Evolutionary conservation across 2,797 vertebrate genomes (phyloP), one percentile per base, ranked within the genome.

Genomic region (Orestias chungarensis): DNA sequence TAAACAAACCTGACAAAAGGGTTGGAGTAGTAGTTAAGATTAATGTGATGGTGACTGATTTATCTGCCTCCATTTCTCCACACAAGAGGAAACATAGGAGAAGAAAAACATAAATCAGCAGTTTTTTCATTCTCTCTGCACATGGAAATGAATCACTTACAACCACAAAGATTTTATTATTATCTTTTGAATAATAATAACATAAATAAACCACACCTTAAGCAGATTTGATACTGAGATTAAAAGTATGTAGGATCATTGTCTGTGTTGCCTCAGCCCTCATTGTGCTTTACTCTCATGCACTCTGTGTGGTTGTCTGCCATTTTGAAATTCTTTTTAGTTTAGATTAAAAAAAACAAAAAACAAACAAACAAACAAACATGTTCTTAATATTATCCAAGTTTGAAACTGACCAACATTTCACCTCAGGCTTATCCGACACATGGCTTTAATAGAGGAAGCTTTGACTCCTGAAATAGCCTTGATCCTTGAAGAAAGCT

Each of bases 11-110:
- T 76, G 55, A 64, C 66, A 33, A 43, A 65, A 46, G 40, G 81
- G 69, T 84, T 52, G 71, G 74, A 72, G 75, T 81, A n/a, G 66
- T 47, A 81, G 82, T 78, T 82, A 74, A 71, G 67, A 87, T 91
- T 82, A 77, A 71, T 68, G 49, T 59, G 76, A 76, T 66, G 66
- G 66, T 86, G 83, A 92, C 80, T 83, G 86, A 90, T 90, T 86
- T 84, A 86, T 86, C 79, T 82, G 78, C 85, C 87, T 92, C 87
- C 83, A 90, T 93, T 90, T 90, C 87, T 89, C 75, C 87, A 70
- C 83, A 82, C 69, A 66, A 82, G 82, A 84, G 65, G 74, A 77
- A 83, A 70, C 46, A 73, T 18, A 73, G 54, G 25, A 75, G 59
- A 47, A 82, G 61, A 83, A 82, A 79, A 38, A 23, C 23, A 38